A percentile compares a stretch with the other conserved stretches of the same genome.
phyloP scores from a whole-genome alignment of 2,113 vertebrate species.

The Zapus hudsonius region DNA sequence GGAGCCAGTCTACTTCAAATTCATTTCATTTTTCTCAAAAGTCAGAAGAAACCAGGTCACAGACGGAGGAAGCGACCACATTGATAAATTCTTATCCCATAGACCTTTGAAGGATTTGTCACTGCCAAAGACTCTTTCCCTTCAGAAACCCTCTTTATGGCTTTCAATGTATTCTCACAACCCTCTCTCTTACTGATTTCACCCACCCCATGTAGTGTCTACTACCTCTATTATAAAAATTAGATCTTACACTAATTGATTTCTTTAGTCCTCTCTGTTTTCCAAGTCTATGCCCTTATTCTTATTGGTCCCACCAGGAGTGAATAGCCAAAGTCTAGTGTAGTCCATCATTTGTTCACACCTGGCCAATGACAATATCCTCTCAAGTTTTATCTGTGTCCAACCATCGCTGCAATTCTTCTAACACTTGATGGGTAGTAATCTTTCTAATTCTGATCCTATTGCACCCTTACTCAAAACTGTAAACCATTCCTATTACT shows the following conservation, averaged over 20 bases:
- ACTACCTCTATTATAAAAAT: neutral
- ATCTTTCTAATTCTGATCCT: slow-evolving; percentile 33
- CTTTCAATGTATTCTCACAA: neutral
- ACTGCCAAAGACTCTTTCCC: neutral
- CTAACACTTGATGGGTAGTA: neutral
- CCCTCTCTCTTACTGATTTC: neutral
- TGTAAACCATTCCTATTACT: slow-evolving; percentile 34
- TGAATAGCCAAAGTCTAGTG: neutral
- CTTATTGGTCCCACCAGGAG: slow-evolving; percentile 11
- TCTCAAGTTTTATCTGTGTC: neutral
- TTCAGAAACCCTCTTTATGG: neutral
- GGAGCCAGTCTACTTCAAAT: neutral
- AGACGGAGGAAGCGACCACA: neutral
- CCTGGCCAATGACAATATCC: neutral
- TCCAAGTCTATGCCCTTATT: neutral
- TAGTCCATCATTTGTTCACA: neutral
- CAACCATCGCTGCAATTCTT: slow-evolving; percentile 32
- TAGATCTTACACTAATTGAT: slow-evolving; percentile 10
- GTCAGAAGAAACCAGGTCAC: neutral
- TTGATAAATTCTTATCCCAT: neutral
- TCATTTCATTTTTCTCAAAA: slow-evolving; percentile 22
- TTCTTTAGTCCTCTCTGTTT: slow-evolving; percentile 44
- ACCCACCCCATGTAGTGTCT: neutral
- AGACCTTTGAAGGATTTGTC: neutral
- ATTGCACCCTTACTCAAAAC: slow-evolving; percentile 26